A percentile compares a stretch with the other conserved stretches of the same genome.
These are phyloP conservation scores for Cephus spinipes DNA, from an alignment of 2,888 invertebrate genomes.

Conservation along the genomic window DNA sequence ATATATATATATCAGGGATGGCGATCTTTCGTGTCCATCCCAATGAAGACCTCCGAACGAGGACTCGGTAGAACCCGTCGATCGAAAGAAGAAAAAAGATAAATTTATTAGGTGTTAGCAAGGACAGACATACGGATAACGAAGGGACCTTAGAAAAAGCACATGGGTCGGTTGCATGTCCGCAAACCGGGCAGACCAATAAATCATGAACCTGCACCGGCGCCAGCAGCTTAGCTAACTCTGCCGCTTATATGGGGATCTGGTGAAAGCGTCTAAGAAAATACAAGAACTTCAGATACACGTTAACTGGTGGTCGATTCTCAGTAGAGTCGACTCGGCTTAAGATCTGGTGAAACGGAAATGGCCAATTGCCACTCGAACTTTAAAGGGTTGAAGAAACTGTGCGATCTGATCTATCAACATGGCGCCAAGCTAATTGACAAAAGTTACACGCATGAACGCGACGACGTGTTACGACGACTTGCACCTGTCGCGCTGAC, in stretches of 20 bases:
- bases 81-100: slow-evolving; percentile 23
- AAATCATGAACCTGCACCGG: slow-evolving; percentile 56
- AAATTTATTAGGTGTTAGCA: slow-evolving; percentile 35
- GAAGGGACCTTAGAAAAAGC: slow-evolving; percentile 8
- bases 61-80: background rate
- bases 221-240: slow-evolving; percentile 50
- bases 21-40: slow-evolving; percentile 28
- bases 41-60: slow-evolving; percentile 34
- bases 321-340: background rate
- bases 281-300: background rate
- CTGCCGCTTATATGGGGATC: slow-evolving; percentile 38
- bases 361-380: background rate
- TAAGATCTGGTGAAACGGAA: background rate
- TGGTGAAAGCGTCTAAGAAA: slow-evolving; percentile 24
- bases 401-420: background rate
- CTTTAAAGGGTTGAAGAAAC: background rate
- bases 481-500: background rate
- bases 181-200: slow-evolving; percentile 47
- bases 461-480: background rate
- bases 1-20: slow-evolving; percentile 19
- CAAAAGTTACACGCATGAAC: background rate
- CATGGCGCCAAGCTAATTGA: background rate
- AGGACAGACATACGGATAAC: slow-evolving; percentile 30
- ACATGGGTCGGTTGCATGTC: slow-evolving; percentile 5
- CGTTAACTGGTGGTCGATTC: background rate